phyloP scores from a whole-genome alignment of 2,797 vertebrate species.

The Coranthus polyacanthus region DNA sequence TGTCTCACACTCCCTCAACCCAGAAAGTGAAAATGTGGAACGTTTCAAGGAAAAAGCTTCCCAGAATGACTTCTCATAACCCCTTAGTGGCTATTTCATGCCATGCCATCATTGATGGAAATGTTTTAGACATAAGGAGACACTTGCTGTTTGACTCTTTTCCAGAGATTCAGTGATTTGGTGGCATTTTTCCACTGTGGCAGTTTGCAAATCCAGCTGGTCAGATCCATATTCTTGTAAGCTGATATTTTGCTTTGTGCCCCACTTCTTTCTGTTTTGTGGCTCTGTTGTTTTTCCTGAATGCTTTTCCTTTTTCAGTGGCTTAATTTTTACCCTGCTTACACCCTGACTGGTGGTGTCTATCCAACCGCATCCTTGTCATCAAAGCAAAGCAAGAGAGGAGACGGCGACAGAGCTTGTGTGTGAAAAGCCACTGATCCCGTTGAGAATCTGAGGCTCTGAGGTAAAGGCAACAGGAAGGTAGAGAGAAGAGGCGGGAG shows the following conservation, averaged over 20 bases:
- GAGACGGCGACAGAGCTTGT: background rate
- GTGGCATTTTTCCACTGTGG: no score
- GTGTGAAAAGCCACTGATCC: constrained; percentile 34
- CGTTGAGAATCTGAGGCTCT: constrained; percentile 6
- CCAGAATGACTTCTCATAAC: constrained; percentile 5
- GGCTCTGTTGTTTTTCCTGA: background rate
- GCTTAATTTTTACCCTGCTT: constrained; percentile 52
- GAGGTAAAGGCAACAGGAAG: constrained; percentile 21
- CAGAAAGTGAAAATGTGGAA: constrained; percentile 15
- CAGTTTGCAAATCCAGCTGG: constrained; percentile 18
- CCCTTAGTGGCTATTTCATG: constrained; percentile 8
- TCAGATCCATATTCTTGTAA: constrained; percentile 3
- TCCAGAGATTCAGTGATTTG: constrained; percentile 21
- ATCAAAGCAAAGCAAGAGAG: constrained; percentile 36
- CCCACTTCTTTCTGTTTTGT: constrained; percentile 6
- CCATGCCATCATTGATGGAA: constrained; percentile 33
- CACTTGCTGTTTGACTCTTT: constrained; percentile 40
- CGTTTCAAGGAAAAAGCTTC: constrained; percentile 7
- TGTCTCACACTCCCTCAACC: constrained; percentile 31
- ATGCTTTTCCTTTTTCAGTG: constrained; percentile 23
- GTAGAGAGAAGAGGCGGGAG: background rate
- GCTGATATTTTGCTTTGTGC: constrained; percentile 1
- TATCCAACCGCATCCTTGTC: constrained; percentile 36
- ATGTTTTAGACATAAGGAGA: constrained; percentile 17
- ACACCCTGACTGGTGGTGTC: constrained; percentile 37